Evolutionary conservation across 2,888 invertebrate species (phyloP).

Genomic region (Mythimna albipuncta): DNA sequence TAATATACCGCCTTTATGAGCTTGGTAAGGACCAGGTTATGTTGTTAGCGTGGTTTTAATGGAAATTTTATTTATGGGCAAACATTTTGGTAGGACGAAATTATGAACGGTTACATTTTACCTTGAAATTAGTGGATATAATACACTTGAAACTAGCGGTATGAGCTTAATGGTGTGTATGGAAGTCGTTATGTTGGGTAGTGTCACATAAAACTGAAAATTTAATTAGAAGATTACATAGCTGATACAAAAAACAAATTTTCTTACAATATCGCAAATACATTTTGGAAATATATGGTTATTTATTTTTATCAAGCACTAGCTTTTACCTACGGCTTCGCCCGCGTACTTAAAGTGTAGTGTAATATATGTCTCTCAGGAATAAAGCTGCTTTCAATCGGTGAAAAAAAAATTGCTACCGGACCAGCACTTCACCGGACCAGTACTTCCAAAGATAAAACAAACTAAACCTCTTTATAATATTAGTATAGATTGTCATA

Average conservation of each 20-base stretch:
- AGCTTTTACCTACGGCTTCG: too few species aligned
- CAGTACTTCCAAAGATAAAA: too few species aligned
- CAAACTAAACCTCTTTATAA: too few species aligned
- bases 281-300: neutral
- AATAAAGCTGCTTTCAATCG: too few species aligned
- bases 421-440: too few species aligned
- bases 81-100: constrained; percentile 30
- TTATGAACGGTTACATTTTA: constrained; percentile 17
- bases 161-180: constrained; percentile 16
- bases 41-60: constrained; percentile 53
- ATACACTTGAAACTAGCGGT: constrained; percentile 20
- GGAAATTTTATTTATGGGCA: constrained; percentile 57
- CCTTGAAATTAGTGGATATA: constrained; percentile 18
- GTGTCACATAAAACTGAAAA: constrained; percentile 2
- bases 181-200: neutral
- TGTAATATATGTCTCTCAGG: too few species aligned
- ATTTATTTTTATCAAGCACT: too few species aligned
- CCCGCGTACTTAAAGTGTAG: too few species aligned
- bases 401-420: too few species aligned
- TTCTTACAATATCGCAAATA: too few species aligned
- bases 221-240: neutral
- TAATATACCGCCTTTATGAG: constrained; percentile 68
- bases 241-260: neutral
- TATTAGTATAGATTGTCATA: neutral
- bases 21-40: constrained; percentile 52